A percentile compares a stretch with the other conserved stretches of the same genome.
Evolutionary conservation across 2,797 vertebrate genomes (phyloP).

Genomic region (Taeniopygia guttata): DNA sequence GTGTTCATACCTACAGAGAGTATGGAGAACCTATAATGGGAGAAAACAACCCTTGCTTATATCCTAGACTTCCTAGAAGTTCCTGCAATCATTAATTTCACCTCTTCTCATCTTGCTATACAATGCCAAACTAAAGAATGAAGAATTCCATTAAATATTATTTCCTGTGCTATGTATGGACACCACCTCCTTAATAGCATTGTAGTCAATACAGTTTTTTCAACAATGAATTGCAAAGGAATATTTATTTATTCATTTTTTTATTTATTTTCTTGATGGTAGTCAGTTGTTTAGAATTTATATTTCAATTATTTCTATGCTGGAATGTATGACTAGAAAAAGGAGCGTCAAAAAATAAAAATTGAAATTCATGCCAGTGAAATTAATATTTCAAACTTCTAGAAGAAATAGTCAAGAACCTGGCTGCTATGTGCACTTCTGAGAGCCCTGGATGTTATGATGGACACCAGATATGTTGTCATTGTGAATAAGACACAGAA

Average conservation of each 20-base stretch:
- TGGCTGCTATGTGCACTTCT: background rate
- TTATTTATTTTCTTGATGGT: background rate
- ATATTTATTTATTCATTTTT: background rate
- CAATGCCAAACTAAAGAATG: background rate
- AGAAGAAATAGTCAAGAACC: background rate
- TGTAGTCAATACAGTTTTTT: background rate
- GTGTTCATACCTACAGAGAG: rapidly evolving
- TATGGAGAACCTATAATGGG: background rate
- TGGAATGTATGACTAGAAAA: background rate
- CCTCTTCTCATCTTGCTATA: background rate
- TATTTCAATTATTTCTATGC: background rate
- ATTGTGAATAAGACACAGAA: background rate
- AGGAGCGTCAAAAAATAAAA: background rate
- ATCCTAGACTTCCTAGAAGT: background rate
- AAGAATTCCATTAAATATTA: background rate
- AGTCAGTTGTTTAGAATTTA: background rate
- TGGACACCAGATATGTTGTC: background rate
- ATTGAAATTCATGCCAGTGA: background rate
- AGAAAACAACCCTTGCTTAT: background rate
- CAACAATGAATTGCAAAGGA: background rate
- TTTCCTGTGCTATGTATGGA: background rate
- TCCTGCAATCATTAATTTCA: background rate
- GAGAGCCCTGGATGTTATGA: background rate
- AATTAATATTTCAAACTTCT: background rate
- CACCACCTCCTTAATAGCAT: background rate